Conservation (phyloP, 2,888 invertebrate species). For the Sminthurinus aureus region DNA sequence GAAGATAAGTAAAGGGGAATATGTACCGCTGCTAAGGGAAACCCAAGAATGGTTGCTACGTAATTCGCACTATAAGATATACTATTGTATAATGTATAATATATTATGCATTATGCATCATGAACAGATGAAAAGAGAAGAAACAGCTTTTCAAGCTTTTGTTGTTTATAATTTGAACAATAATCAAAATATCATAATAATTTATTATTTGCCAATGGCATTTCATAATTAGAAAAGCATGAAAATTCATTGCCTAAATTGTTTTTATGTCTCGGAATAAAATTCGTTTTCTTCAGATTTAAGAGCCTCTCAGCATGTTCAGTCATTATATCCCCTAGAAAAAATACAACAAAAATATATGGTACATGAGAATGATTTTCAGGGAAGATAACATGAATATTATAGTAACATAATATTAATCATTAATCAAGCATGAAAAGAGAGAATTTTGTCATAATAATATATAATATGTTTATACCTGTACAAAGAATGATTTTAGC, state of each 20-base stretch:
- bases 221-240: constrained; percentile 87
- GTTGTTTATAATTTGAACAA: too few species aligned
- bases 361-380: background rate
- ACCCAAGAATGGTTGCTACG: too few species aligned
- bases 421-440: too few species aligned
- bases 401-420: constrained; percentile 4
- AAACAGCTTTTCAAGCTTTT: too few species aligned
- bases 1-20: too few species aligned
- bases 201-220: constrained; percentile 61
- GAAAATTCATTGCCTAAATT: constrained; percentile 93
- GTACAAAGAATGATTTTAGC: constrained; percentile 86
- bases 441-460: too few species aligned
- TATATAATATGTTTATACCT: constrained; percentile 66
- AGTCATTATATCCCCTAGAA: constrained; percentile 77
- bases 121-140: too few species aligned
- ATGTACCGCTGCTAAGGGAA: too few species aligned
- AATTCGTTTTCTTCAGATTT: constrained; percentile 72
- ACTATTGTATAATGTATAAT: too few species aligned
- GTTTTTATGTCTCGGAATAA: constrained; percentile 83
- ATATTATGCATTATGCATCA: too few species aligned
- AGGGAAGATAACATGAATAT: constrained; percentile 28
- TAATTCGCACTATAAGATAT: too few species aligned
- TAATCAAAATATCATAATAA: too few species aligned
- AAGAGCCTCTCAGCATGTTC: constrained; percentile 73
- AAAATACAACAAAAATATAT: constrained; percentile 32